phyloP scores from a whole-genome alignment of 1,140 invertebrate genomes.

The Trachelipus rathkii region DNA sequence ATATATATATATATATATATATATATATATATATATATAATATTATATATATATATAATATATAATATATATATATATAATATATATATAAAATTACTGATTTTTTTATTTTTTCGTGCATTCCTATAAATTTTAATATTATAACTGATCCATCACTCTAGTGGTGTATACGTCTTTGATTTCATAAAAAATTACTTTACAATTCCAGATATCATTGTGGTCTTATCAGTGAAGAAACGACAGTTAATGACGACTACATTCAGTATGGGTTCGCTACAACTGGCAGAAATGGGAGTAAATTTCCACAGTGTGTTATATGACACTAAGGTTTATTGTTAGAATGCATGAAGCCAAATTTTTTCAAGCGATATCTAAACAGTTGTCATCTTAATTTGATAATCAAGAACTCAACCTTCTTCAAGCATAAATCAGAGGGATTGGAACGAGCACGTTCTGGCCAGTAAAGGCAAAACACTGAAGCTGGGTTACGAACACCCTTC shows the following conservation, averaged over 20 bases:
- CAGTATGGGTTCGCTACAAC: neutral
- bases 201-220: neutral
- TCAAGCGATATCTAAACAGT: slow-evolving; percentile 1
- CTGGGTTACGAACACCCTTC: neutral
- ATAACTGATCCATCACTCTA: no score
- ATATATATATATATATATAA: no score
- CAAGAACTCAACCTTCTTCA: neutral
- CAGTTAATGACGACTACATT: neutral
- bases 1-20: no score
- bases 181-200: no score
- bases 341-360: slow-evolving; percentile 1
- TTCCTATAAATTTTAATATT: no score
- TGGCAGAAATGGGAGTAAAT: neutral
- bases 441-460: neutral
- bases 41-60: no score
- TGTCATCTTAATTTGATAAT: neutral
- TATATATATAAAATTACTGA: no score
- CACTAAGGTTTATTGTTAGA: neutral
- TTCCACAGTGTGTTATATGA: neutral
- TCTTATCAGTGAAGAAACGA: neutral
- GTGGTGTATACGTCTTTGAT: no score
- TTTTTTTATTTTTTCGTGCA: no score
- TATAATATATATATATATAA: no score
- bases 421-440: neutral
- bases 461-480: neutral